Base-by-base conservation (phyloP, 2,113 vertebrate genomes). In the Protobothrops flavoviridis region DNA sequence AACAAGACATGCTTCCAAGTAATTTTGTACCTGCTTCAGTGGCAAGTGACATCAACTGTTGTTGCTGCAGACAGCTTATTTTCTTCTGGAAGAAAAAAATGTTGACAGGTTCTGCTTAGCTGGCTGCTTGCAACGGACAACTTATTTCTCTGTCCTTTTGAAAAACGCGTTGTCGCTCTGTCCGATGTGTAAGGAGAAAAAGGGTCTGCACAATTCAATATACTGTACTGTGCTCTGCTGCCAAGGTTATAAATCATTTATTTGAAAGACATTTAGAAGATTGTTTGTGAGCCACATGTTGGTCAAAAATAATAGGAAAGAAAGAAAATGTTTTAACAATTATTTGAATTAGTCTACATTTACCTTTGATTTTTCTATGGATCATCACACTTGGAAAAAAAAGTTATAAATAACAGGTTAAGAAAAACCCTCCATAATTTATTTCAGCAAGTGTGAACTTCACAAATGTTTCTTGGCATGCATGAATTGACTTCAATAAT, bases 81-180 rank as follows among this genome's bases (percentile, higher is more conserved):
- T 64, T 92, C 45, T 57, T 33, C 61, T 91, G 45, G 7, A 69
- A 29, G 87, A 1, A n/a, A 48, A 48, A 45, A n/a, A 57, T 10
- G 57, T 9, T 93, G 88, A 85, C 93, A 94, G 55, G 17, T 86
- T 95, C 61, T 90, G 81, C 39, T 92, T 95, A 93, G 87, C 43
- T 57, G 45, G 50, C 88, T 95, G n/a, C 12, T 61, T 90, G 74
- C 52, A 92, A 74, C 29, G 6, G 0, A 74, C 3, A 20, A 59
- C n/a, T 85, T 69, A 92, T 87, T 90, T 21, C 0, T 21, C 1
- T 17, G 55, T 93, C 81, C 88, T 93, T 50, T 56, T 81, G 69
- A 91, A 88, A 93, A 74, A 90, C 24, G 0, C 17, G 9, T 26
- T 50, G 93, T 90, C 85, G 64, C 91, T 95, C 93, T 93, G 53